Conservation (phyloP, 2,888 invertebrate species). For the Ceratothoa steindachneri region DNA sequence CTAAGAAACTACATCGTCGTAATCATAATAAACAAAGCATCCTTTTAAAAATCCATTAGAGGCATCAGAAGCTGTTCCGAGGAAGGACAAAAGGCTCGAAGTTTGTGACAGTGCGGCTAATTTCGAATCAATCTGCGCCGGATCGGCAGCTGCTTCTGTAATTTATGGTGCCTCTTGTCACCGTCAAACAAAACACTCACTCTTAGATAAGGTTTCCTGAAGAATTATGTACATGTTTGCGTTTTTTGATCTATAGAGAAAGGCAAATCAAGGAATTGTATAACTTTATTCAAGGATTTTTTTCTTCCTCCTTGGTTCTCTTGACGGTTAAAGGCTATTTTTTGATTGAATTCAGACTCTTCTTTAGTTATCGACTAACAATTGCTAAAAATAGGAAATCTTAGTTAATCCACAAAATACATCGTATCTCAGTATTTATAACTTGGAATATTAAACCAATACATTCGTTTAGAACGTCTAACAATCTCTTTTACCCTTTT, state of each 20-base stretch:
- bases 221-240: not conserved
- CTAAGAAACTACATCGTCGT: not conserved
- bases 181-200: not conserved
- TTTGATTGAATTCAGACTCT: too few relatives aligned
- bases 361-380: too few relatives aligned
- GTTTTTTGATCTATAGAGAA: not conserved
- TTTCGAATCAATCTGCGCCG: not conserved
- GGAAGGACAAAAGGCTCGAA: not conserved
- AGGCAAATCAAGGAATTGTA: too few relatives aligned
- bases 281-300: too few relatives aligned
- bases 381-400: too few relatives aligned
- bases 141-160: not conserved
- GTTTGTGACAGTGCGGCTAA: not conserved
- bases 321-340: too few relatives aligned
- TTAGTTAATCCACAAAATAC: too few relatives aligned
- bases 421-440: too few relatives aligned
- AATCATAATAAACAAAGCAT: not conserved
- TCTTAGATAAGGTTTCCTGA: not conserved
- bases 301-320: too few relatives aligned
- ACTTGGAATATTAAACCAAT: too few relatives aligned
- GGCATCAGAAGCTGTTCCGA: not conserved
- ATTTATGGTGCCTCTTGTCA: not conserved
- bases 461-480: too few relatives aligned
- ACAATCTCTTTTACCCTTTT: too few relatives aligned
- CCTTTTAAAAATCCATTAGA: not conserved